A percentile compares a stretch with the other conserved stretches of the same genome.
These are phyloP conservation scores for Aphaenogaster rudis DNA, from an alignment of 1,140 invertebrate species.

Conservation along the genomic window DNA sequence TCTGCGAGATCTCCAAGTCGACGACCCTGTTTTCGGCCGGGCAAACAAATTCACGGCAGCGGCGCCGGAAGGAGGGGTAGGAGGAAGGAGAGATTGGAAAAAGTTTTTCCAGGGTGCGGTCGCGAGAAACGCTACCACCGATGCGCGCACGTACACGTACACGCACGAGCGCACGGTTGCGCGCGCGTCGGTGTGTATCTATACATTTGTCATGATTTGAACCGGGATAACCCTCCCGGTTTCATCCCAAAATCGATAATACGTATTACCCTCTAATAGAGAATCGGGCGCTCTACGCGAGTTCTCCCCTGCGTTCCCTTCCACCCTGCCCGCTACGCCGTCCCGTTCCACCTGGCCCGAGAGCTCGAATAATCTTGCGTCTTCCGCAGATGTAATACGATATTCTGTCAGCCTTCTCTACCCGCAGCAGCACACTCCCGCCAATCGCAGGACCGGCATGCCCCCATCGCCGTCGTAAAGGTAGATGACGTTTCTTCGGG, in stretches of 20 bases:
- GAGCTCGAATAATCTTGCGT: slow-evolving; percentile 62
- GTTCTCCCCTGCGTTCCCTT: slow-evolving; percentile 7
- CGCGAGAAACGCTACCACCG: slow-evolving; percentile 1
- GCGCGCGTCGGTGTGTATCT: slow-evolving; percentile 26
- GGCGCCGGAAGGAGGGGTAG: background rate
- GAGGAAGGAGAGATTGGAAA: slow-evolving; percentile 41
- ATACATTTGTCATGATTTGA: slow-evolving; percentile 77
- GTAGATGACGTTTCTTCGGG: slow-evolving; percentile 33
- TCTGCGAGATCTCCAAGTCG: slow-evolving; percentile 32
- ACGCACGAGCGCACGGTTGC: background rate
- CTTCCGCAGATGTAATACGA: slow-evolving; percentile 58
- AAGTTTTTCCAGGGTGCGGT: slow-evolving; percentile 67
- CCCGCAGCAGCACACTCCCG: slow-evolving; percentile 12
- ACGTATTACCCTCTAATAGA: slow-evolving; percentile 77
- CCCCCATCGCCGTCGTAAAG: slow-evolving; percentile 13
- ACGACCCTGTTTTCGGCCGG: background rate
- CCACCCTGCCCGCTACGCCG: background rate
- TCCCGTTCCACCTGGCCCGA: background rate
- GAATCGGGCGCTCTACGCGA: slow-evolving; percentile 63
- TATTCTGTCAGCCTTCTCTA: slow-evolving; percentile 63
- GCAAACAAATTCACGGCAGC: slow-evolving; percentile 40
- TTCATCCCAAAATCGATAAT: slow-evolving; percentile 77
- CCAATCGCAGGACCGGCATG: slow-evolving; percentile 16
- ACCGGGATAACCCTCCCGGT: slow-evolving; percentile 71
- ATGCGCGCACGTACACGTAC: background rate